Conservation (phyloP, 2,113 vertebrate species). For the Myrmecophaga tridactyla region DNA sequence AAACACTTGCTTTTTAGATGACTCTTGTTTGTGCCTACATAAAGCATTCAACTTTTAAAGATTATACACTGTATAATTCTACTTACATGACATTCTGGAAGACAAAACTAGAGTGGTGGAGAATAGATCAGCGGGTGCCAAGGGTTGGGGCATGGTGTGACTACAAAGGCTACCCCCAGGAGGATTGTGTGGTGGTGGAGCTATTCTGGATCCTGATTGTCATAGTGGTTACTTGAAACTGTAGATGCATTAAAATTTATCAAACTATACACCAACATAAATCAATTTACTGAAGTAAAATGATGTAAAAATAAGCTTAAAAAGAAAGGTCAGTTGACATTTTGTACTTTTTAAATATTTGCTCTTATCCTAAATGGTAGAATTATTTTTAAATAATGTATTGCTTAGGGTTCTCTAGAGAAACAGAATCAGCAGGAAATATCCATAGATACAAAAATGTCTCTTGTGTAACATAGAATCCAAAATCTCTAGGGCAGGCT, state of each 20-base stretch:
- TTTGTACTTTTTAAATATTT: not conserved
- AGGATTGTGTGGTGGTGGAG: not conserved
- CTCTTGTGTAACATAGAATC: no score
- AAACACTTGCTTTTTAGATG: not conserved
- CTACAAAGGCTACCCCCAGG: not conserved
- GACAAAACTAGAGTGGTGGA: not conserved
- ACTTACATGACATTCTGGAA: slow-evolving; percentile 24
- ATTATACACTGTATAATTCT: slow-evolving; percentile 5
- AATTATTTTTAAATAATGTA: no score
- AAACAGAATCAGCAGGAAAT: no score
- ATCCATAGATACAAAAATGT: no score
- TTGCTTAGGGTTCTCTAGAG: no score
- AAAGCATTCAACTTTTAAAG: not conserved
- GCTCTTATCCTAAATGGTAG: not conserved
- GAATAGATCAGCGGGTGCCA: not conserved
- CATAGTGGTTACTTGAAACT: not conserved
- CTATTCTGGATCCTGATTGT: not conserved
- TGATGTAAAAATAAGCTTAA: not conserved
- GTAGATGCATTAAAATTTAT: not conserved
- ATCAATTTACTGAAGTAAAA: not conserved
- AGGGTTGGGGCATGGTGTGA: not conserved
- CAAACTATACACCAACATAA: not conserved
- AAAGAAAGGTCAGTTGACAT: not conserved
- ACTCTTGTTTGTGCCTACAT: slow-evolving; percentile 36
- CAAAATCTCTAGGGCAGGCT: no score